phyloP scores from a whole-genome alignment of 2,888 invertebrate species.

The Cryptocheilus praepositus region DNA sequence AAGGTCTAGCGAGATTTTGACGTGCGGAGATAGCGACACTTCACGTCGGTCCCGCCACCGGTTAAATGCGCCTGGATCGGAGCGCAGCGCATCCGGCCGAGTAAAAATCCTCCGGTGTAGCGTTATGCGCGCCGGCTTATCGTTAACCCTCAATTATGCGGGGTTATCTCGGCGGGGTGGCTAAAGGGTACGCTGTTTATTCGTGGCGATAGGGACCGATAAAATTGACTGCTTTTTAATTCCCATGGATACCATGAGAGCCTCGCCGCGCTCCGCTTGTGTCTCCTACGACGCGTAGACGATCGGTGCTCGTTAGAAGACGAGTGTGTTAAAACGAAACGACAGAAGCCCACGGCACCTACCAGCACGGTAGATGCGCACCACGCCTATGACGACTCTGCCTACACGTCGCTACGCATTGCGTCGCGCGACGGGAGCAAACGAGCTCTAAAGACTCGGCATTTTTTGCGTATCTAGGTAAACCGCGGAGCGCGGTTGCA shows the following conservation, averaged over 20 bases:
- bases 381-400: not conserved
- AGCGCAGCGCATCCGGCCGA: slow-evolving; percentile 19
- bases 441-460: slow-evolving; percentile 47
- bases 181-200: slow-evolving; percentile 64
- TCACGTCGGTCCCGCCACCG: too few species aligned
- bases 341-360: too few species aligned
- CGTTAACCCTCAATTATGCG: slow-evolving; percentile 63
- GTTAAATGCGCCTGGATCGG: not conserved
- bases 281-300: not conserved
- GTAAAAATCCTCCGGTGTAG: slow-evolving; percentile 53
- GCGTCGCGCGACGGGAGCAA: slow-evolving; percentile 22
- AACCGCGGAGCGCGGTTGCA: slow-evolving; percentile 39
- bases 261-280: not conserved
- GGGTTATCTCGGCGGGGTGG: slow-evolving; percentile 61
- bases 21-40: too few species aligned
- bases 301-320: not conserved
- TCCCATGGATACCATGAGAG: slow-evolving; percentile 53
- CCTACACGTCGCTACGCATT: not conserved
- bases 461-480: slow-evolving; percentile 55
- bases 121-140: slow-evolving; percentile 55
- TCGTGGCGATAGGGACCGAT: slow-evolving; percentile 60
- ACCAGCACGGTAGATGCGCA: not conserved
- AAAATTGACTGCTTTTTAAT: slow-evolving; percentile 61
- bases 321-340: too few species aligned
- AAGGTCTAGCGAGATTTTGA: too few species aligned